Conservation (phyloP, 2,113 vertebrate genomes). For the Turnix velox region DNA sequence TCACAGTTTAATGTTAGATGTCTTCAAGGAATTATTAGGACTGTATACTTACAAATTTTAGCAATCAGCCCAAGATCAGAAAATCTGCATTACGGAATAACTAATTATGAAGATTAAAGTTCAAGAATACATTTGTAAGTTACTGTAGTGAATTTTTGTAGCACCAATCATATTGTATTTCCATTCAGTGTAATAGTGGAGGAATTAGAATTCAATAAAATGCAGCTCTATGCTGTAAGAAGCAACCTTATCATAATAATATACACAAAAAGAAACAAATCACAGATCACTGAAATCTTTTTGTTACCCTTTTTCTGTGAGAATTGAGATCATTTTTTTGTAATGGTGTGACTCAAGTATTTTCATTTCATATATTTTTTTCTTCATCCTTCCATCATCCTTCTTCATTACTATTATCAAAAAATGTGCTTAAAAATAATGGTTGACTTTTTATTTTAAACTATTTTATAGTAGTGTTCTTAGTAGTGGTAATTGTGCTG, state of each 20-base stretch:
- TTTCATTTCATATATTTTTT: background rate
- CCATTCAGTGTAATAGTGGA: background rate
- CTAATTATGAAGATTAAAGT: background rate
- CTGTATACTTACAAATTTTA: background rate
- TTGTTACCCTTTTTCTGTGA: accelerated
- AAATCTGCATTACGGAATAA: background rate
- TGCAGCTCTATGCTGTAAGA: accelerated
- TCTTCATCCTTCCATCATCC: background rate
- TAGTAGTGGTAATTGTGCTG: background rate
- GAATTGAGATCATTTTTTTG: background rate
- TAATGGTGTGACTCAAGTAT: background rate
- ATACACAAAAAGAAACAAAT: background rate
- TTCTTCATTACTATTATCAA: background rate
- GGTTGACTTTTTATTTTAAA: background rate
- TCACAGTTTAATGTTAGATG: background rate
- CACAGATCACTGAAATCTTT: background rate
- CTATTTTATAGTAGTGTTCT: background rate
- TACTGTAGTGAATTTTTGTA: background rate
- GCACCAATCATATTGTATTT: background rate
- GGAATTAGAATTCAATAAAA: background rate
- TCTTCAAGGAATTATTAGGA: background rate
- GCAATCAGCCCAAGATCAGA: background rate
- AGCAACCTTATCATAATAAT: background rate
- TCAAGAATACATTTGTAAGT: background rate
- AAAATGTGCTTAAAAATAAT: background rate